Evolutionary conservation across 2,888 invertebrate species (phyloP), one percentile per base, ranked within the genome.

Genomic region (Nebria brevicollis): DNA sequence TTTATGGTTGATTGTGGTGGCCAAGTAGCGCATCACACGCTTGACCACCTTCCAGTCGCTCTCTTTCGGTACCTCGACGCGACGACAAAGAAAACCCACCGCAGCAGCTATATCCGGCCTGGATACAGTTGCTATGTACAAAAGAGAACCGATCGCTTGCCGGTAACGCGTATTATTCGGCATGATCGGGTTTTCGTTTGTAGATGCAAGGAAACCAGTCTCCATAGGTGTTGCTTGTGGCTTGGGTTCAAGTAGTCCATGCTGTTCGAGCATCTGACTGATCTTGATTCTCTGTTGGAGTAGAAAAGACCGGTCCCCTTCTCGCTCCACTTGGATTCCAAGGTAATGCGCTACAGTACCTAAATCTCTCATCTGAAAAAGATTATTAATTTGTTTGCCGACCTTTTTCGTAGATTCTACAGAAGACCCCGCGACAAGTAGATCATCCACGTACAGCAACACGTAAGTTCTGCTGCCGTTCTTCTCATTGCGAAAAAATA

Each of bases 1-100:
- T 26, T 75, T 75, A 25, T 25, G 43, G 10, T 75, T 1, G 20
- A 65, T 34, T 8, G 65, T 75, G 26, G 87, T 87, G 43, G 87
- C 85, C 13, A 87, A 85, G 65, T 82, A 83, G n/a, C 72, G 72
- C 7, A 83, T 70, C 20, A 82, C 77, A 25, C 77, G 42, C 72
- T 83, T 82, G 7, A 65, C 54, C 43, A 74, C 76, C 7, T 66
- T 77, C 81, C 77, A 82, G 66, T 83, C 78, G 15, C 34, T 34
- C 13, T 72, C 26, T 25, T 20, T 65, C 64, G 78, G 78, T 13
- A 13, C 26, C 26, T 72, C 41, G 11, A 78, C 73, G 13, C 73
- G 65, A 15, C 72, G 15, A 72, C 54, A 72, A 3, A 78, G 65
- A 5, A 78, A 72, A 5, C 43, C 72, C 4, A 72, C 72, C 26